Base-by-base conservation (phyloP, 1,140 invertebrate genomes). In the Lordiphosa clarofinis region DNA sequence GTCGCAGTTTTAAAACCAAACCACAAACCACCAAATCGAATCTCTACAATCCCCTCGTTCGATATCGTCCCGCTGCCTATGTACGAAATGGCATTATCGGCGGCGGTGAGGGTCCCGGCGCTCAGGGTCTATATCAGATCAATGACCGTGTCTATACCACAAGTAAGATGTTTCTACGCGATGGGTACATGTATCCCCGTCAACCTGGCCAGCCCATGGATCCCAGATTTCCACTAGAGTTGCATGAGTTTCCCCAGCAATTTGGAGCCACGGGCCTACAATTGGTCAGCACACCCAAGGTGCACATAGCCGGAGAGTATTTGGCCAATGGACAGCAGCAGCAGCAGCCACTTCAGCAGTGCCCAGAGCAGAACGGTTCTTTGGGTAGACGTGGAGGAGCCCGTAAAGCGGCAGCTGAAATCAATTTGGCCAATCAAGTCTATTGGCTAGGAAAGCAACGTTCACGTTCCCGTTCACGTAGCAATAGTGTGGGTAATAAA, bases 171-270 rank as follows among this genome's bases (percentile, higher is more conserved):
- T 88, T 88, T 39, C 52, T 88, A 7, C 87, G 87, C 28, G 87
- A 88, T 36, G 86, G 71, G 4, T 88, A 87, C 48, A 88, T 88
- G 87, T 88, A 88, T 58, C 87, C 87, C 2, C 82, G 87, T 5
- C 87, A 88, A 31, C 78, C 87, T 7, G 87, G 87, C 6, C 87
- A 88, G 47, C 55, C 86, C 2, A 88, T 88, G 82, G 87, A 88
- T 71, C 87, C 87, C 1, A 71, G 87, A 15, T 88, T 71, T 31
- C 87, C 87, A 11, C 71, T 88, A 35, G 87, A 88, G 21, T 39
- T 88, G 21, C 87, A 88, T 39, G 86, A 88, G 19, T 88, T 88
- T 42, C 87, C 87, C 0, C 63, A 87, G 13, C 78, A 88, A 48
- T 73, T 86, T 7, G 86, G 86, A 5, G 86, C 86, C 39, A 76